Base-by-base conservation (phyloP, 2,888 invertebrate genomes). In the Melipona beecheii region DNA sequence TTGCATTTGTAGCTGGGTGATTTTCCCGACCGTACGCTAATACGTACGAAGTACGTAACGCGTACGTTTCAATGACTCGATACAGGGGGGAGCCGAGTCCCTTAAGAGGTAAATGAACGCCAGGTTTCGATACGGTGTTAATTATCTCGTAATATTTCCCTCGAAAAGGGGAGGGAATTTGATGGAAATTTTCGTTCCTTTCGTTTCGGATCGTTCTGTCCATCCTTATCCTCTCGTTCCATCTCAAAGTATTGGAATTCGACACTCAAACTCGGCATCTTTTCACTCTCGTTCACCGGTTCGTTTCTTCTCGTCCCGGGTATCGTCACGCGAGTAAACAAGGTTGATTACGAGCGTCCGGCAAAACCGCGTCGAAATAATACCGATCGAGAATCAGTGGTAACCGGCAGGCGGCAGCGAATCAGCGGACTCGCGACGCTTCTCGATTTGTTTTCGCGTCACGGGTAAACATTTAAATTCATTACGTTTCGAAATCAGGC, bases 401-500 rank as follows among this genome's bases (percentile, higher is more conserved):
- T 13, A 36, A 36, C 36, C 36, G 36, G 43, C 36, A 6, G 43
- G 11, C 69, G 62, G 50, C 52, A 49, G 50, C 58, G 49, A 31
- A 56, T 66, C 36, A 24, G 21, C 52, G 13, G 19, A 36, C 49
- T 49, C 60, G 58, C 50, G 62, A 31, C 78, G 72, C 49, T 75
- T 50, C 75, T 58, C 81, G 73, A 87, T 89, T 86, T 81, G 85
- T 82, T 82, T 76, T 62, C 82, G 74, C 83, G 76, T 81, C 74
- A 70, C 79, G 83, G 70, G 77, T 84, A 89, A 90, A 90, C 90
- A 87, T 87, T 88, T 79, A 86, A 88, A 89, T 86, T 90, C 86
- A 91, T 91, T 90, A 91, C 86, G 90, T 78, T 86, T 85, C 84
- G 88, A 87, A 90, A 90, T 90, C 90, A 87, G 74, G 82, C 83